Evolutionary conservation across 92 coral and sea anemone genomes (phyloP).

Genomic region (Heliopora coerulea): DNA sequence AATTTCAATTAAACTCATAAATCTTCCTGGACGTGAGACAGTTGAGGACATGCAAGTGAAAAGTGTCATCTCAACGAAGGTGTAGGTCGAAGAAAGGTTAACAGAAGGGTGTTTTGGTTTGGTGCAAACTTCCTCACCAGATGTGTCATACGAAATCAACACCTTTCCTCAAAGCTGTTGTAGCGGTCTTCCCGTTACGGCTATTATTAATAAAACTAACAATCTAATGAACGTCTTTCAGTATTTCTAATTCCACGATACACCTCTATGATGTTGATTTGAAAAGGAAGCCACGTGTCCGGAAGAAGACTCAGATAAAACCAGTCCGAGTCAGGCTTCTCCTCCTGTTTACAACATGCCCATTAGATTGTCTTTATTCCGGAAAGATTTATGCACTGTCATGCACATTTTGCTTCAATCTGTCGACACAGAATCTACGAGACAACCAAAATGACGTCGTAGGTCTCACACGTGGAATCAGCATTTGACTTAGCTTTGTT

Average conservation of each 20-base stretch:
- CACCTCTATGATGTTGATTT: background rate
- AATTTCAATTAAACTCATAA: constrained; percentile 32
- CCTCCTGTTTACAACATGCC: background rate
- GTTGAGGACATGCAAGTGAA: constrained; percentile 19
- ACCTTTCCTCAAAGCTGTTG: constrained; percentile 1
- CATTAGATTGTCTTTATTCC: background rate
- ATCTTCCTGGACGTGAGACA: background rate
- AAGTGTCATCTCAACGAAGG: constrained; percentile 2
- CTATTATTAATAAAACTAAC: constrained; percentile 36
- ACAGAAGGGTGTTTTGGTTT: background rate
- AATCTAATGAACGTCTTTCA: constrained; percentile 39
- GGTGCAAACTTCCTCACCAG: background rate
- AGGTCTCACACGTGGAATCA: too few relatives aligned
- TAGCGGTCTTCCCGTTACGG: background rate
- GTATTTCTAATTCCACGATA: constrained; percentile 8
- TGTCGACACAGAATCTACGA: constrained; percentile 36
- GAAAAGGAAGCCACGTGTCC: background rate
- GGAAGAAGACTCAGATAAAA: background rate
- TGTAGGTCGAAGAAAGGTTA: constrained; percentile 21
- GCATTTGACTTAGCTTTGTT: background rate
- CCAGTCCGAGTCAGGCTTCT: background rate
- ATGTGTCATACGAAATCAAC: constrained; percentile 16
- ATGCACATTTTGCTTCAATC: constrained; percentile 16
- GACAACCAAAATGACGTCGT: background rate
- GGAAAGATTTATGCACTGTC: constrained; percentile 30